Evolutionary conservation across 2,797 vertebrate species (phyloP).

Genomic region (Sebastes oblongus): DNA sequence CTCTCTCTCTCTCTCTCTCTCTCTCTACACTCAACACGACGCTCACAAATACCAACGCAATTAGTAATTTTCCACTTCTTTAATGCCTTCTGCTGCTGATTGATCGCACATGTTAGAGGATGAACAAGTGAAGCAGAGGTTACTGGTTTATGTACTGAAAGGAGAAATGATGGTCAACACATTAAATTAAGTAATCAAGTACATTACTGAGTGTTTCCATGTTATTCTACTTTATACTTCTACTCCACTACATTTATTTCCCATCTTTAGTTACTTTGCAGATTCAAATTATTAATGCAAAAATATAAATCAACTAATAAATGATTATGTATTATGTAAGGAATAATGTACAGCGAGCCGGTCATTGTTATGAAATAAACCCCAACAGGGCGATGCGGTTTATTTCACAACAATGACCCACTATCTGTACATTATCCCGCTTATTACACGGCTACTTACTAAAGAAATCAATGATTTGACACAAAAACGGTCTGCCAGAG

Average conservation of each 20-base stretch:
- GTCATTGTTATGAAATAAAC: too few species aligned
- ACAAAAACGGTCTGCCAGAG: too few species aligned
- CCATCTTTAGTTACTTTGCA: too few species aligned
- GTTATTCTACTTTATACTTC: background rate
- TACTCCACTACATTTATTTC: background rate
- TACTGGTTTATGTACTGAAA: background rate
- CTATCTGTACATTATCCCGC: too few species aligned
- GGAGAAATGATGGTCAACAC: background rate
- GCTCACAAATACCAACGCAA: slow-evolving; percentile 35
- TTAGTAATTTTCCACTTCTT: slow-evolving; percentile 36
- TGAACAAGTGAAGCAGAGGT: slow-evolving; percentile 6
- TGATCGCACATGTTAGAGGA: slow-evolving; percentile 60
- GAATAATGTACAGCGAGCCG: too few species aligned
- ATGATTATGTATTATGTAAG: too few species aligned
- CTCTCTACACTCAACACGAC: background rate
- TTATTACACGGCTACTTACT: too few species aligned
- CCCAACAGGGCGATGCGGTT: too few species aligned
- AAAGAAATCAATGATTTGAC: too few species aligned
- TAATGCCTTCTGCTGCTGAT: slow-evolving; percentile 31
- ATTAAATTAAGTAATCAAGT: background rate
- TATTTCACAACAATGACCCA: too few species aligned
- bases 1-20: background rate
- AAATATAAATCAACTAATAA: too few species aligned
- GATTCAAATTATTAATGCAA: too few species aligned
- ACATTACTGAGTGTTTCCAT: background rate